Evolutionary conservation across 2,797 vertebrate genomes (phyloP), one percentile per base, ranked within the genome.

Genomic region (Hippocampus kuda): DNA sequence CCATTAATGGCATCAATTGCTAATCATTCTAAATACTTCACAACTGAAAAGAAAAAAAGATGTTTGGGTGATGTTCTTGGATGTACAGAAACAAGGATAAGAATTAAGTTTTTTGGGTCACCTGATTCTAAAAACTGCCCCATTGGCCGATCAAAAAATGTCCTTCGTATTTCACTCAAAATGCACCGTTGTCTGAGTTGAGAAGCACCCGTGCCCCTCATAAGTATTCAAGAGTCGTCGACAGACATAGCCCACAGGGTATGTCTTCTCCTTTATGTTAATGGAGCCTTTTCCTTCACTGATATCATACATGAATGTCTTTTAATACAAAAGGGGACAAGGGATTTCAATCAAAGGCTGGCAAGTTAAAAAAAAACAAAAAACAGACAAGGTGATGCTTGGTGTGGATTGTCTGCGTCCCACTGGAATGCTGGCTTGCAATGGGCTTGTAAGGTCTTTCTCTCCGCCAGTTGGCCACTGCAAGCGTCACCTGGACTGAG

Each of bases 251-350:
- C 88, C 87, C 60, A 75, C 77, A 20, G 84, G 88, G 78, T 80
- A 77, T 80, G 83, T 81, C 82, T 85, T 84, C 80, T 86, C 77
- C 82, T 85, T 73, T 86, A 89, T 89, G 85, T 82, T 89, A 89
- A 90, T 91, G 84, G 81, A 82, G 79, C 79, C 70, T 79, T 81
- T 79, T 81, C 78, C 77, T 77, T 75, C 57, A 83, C 81, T 86
- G 84, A 88, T 85, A 83, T 70, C 69, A 83, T 84, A 88, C 84
- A 88, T 88, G 86, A 90, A 89, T 88, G 85, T 84, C 88, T 87
- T 56, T 87, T 79, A 84, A 81, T 83, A 79, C 44, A 65, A 80
- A 74, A 72, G 69, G 66, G 70, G 77, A 75, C 42, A 6, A 46
- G 62, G 41, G 41, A 64, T 64, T 71, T 24, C 1, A 71, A 79